Conservation (phyloP, 2,113 vertebrate species). For the Silurus meridionalis region DNA sequence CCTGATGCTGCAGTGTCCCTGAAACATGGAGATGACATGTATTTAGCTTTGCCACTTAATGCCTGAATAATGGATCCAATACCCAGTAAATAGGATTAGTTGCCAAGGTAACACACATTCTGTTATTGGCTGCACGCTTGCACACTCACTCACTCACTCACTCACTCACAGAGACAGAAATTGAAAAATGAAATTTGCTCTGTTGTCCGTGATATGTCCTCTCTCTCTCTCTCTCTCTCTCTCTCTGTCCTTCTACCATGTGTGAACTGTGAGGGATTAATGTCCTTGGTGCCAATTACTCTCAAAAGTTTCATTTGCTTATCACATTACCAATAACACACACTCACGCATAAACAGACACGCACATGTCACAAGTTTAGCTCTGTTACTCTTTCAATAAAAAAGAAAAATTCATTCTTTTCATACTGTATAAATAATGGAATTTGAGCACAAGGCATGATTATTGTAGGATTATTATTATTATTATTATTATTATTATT, state of each 20-base stretch:
- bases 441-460: neutral
- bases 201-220: slow-evolving; percentile 37
- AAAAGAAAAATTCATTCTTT: neutral
- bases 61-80: slow-evolving; percentile 69
- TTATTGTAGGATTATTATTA: neutral
- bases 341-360: neutral
- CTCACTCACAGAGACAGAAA: slow-evolving; percentile 48
- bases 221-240: neutral
- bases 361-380: neutral
- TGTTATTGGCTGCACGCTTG: slow-evolving; percentile 38
- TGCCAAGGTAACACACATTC: slow-evolving; percentile 69
- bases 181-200: slow-evolving; percentile 55
- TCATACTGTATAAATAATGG: neutral
- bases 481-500: too few relatives aligned
- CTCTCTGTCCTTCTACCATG: neutral
- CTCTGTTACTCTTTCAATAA: neutral
- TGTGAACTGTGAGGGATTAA: neutral
- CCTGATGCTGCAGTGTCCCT: slow-evolving; percentile 52
- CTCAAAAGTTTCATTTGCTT: slow-evolving; percentile 1
- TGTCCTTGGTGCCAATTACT: slow-evolving; percentile 13
- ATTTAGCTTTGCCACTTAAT: slow-evolving; percentile 65
- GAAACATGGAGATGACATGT: slow-evolving; percentile 67
- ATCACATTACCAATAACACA: neutral
- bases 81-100: slow-evolving; percentile 74
- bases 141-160: slow-evolving; percentile 40